phyloP scores from a whole-genome alignment of 2,888 invertebrate genomes.

The Aspidapion aeneum region DNA sequence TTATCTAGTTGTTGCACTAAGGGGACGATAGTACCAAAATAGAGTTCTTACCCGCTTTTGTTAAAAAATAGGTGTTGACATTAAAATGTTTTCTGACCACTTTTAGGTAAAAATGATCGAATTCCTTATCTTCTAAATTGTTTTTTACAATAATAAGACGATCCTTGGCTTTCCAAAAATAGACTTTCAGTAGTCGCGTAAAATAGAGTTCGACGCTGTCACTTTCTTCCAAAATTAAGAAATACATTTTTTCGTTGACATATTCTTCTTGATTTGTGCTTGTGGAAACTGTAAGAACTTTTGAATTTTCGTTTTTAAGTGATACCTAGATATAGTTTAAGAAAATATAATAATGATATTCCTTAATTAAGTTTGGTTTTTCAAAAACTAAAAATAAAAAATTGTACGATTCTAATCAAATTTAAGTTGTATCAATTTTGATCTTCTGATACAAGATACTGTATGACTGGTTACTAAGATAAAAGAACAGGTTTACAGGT shows the following conservation, averaged over 20 bases:
- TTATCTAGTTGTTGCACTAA: too few relatives aligned
- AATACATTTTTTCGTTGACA: neutral
- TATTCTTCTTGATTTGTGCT: neutral
- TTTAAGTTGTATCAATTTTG: too few relatives aligned
- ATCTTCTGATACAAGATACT: too few relatives aligned
- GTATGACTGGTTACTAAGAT: too few relatives aligned
- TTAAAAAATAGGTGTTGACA: neutral
- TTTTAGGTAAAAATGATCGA: neutral
- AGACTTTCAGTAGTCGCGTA: neutral
- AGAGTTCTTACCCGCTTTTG: too few relatives aligned
- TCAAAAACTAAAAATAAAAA: too few relatives aligned
- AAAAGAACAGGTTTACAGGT: too few relatives aligned
- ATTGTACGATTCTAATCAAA: too few relatives aligned
- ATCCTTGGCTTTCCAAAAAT: neutral
- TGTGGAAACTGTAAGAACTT: neutral
- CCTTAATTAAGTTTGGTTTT: too few relatives aligned
- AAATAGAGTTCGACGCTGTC: neutral
- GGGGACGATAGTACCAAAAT: too few relatives aligned
- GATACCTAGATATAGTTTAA: too few relatives aligned
- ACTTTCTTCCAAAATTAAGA: neutral
- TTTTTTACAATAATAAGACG: neutral
- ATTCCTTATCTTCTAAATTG: neutral
- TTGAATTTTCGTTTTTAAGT: neutral
- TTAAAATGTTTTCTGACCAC: neutral
- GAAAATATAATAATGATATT: too few relatives aligned